These are phyloP conservation scores for Cyanoderma ruficeps DNA, from an alignment of 2,113 vertebrate species.

Conservation along the genomic window DNA sequence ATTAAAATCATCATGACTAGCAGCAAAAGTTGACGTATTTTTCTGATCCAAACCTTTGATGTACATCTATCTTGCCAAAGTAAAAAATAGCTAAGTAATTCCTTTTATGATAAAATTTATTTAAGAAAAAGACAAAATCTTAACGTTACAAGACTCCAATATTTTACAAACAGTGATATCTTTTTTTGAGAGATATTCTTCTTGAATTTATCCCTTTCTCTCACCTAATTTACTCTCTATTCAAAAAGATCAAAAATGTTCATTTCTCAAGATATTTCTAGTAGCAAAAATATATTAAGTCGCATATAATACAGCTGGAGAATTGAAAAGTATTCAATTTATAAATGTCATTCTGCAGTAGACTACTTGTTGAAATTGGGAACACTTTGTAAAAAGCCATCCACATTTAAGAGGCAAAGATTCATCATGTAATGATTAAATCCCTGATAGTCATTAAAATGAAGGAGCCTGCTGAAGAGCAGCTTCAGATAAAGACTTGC, in stretches of 20 bases:
- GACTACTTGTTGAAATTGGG: not conserved
- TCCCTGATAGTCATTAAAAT: constrained; percentile 35
- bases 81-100: not conserved
- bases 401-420: constrained; percentile 14
- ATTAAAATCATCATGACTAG: not conserved
- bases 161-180: not conserved
- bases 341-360: not conserved
- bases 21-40: not conserved
- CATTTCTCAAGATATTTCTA: not conserved
- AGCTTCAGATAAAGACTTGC: not conserved
- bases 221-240: not conserved
- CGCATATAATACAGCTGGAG: not conserved
- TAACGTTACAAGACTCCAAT: not conserved
- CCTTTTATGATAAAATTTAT: not conserved
- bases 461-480: not conserved
- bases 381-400: not conserved
- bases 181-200: not conserved
- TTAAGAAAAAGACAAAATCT: not conserved
- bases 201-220: not conserved
- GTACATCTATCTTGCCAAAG: not conserved
- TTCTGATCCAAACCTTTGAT: not conserved
- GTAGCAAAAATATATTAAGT: not conserved
- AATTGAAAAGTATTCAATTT: constrained; percentile 1
- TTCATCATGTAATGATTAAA: constrained; percentile 16
- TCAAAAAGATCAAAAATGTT: not conserved